Evolutionary conservation across 2,888 invertebrate genomes (phyloP).

Genomic region (Amiota minor): DNA sequence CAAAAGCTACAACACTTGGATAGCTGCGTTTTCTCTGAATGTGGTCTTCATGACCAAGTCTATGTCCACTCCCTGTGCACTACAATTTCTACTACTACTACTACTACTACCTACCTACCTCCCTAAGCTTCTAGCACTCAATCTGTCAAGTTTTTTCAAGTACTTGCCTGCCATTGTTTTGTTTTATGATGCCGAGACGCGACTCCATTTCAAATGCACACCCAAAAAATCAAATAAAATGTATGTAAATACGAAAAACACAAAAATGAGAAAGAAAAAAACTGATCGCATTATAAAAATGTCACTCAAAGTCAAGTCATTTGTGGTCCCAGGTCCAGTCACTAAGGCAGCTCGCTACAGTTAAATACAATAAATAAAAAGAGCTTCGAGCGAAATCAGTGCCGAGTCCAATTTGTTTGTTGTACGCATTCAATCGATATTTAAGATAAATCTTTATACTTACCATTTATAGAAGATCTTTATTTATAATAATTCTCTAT

Average conservation of each 20-base stretch:
- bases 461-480: slow-evolving; percentile 12
- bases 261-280: neutral
- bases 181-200: neutral
- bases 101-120: too few relatives aligned
- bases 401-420: slow-evolving; percentile 5
- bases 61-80: too few relatives aligned
- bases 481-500: neutral
- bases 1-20: neutral
- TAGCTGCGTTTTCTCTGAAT: neutral
- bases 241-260: neutral
- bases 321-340: neutral
- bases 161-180: slow-evolving; percentile 8
- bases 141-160: slow-evolving; percentile 14
- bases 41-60: neutral
- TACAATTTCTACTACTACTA: too few relatives aligned
- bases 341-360: neutral
- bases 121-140: neutral
- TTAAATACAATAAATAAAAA: slow-evolving; percentile 30
- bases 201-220: neutral
- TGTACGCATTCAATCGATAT: too few relatives aligned
- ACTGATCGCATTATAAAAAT: slow-evolving; percentile 34
- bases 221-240: slow-evolving; percentile 16
- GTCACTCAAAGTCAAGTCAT: slow-evolving; percentile 26
- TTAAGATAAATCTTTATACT: too few relatives aligned
- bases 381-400: slow-evolving; percentile 16